phyloP scores from a whole-genome alignment of 2,113 vertebrate species.

The Prionailurus bengalensis region DNA sequence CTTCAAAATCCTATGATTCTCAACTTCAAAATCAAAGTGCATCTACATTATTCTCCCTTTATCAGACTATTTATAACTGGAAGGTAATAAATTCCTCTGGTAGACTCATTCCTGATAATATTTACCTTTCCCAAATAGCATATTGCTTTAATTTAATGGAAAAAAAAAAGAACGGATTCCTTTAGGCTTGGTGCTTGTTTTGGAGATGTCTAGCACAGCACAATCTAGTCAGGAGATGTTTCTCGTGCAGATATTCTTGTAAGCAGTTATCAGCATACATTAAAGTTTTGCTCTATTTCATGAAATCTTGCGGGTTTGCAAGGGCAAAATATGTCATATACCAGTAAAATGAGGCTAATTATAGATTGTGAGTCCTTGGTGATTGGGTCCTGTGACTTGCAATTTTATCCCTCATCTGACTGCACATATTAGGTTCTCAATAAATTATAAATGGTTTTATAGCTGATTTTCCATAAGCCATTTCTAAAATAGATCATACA shows the following conservation, averaged over 20 bases:
- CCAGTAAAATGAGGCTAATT: neutral
- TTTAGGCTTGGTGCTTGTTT: neutral
- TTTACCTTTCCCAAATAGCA: neutral
- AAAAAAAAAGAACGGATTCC: neutral
- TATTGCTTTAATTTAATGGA: neutral
- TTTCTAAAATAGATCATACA: neutral
- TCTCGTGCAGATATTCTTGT: conserved; percentile 4
- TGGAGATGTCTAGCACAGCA: neutral
- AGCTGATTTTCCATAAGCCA: neutral
- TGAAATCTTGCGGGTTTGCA: neutral
- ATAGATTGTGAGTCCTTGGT: neutral
- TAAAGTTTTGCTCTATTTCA: neutral
- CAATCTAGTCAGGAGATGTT: neutral
- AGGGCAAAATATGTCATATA: neutral
- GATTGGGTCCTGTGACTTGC: neutral
- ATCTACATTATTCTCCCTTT: neutral
- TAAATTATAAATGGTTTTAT: neutral
- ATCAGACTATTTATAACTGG: neutral
- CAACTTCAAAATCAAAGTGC: neutral
- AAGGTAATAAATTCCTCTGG: neutral
- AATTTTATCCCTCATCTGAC: neutral
- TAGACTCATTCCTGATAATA: neutral
- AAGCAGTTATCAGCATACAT: neutral
- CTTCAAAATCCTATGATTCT: neutral
- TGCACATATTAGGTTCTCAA: neutral